Conservation (phyloP, 2,888 invertebrate genomes). For the Drosophila phalerata region DNA sequence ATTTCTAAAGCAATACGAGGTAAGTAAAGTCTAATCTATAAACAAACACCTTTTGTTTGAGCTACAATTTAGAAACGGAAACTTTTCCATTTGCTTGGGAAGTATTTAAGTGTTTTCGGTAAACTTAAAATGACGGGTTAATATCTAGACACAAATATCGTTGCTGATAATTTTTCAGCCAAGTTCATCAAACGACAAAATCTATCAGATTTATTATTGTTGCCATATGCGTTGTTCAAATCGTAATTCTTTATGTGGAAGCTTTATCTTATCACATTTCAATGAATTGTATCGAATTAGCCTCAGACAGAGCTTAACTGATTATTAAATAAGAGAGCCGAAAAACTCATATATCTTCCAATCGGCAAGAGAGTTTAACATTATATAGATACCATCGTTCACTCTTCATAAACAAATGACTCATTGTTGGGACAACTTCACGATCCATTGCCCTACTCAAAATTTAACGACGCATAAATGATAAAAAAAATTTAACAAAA, state of each 20-base stretch:
- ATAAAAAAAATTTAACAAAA: constrained; percentile 16
- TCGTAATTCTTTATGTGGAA: constrained; percentile 18
- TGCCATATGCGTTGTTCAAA: constrained; percentile 34
- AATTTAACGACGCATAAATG: neutral
- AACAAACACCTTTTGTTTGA: constrained; percentile 8
- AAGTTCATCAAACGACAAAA: constrained; percentile 24
- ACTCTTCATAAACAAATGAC: constrained; percentile 21
- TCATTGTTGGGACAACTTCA: constrained; percentile 9
- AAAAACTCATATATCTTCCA: neutral
- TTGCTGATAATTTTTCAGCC: constrained; percentile 3
- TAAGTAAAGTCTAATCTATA: neutral
- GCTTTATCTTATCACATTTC: constrained; percentile 49
- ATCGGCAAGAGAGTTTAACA: neutral
- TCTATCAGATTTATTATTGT: constrained; percentile 31
- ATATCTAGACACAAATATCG: constrained; percentile 1
- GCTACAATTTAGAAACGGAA: constrained; percentile 6
- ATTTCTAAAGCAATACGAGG: neutral
- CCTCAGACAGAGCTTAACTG: constrained; percentile 18
- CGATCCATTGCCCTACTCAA: constrained; percentile 15
- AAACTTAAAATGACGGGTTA: neutral
- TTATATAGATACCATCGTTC: neutral
- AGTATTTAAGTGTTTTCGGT: constrained; percentile 6
- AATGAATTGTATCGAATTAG: constrained; percentile 40
- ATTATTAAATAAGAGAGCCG: constrained; percentile 4
- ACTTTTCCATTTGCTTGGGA: constrained; percentile 12